A percentile compares a stretch with the other conserved stretches of the same genome.
These are phyloP conservation scores for Fistularia tabacaria DNA, from an alignment of 2,797 vertebrate species.

Conservation along the genomic window DNA sequence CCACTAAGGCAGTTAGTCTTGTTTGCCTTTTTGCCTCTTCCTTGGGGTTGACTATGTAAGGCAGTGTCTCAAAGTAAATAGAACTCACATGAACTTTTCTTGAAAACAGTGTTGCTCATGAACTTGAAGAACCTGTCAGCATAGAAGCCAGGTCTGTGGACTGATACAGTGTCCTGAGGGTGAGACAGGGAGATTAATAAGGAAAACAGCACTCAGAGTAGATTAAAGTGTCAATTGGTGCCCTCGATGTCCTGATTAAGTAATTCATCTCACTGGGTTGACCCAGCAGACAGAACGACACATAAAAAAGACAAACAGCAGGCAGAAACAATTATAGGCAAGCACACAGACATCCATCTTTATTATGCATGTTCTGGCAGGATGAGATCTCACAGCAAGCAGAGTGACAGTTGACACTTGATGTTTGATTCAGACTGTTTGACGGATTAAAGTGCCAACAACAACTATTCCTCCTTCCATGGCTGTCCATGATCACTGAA, in stretches of 20 bases:
- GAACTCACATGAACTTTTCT: slow-evolving; percentile 94
- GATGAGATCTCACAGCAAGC: slow-evolving; percentile 34
- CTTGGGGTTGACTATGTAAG: slow-evolving; percentile 58
- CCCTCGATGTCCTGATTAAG: slow-evolving; percentile 25
- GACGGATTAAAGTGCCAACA: too few relatives aligned
- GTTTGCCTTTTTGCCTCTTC: slow-evolving; percentile 23
- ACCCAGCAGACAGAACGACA: slow-evolving; percentile 21
- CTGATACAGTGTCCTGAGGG: slow-evolving; percentile 92
- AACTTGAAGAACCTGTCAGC: slow-evolving; percentile 97
- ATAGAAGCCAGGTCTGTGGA: slow-evolving; percentile 96
- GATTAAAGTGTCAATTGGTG: slow-evolving; percentile 34
- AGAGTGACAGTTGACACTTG: slow-evolving; percentile 61
- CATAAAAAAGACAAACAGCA: slow-evolving; percentile 9
- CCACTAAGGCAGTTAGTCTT: too few relatives aligned
- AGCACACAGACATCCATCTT: slow-evolving; percentile 31
- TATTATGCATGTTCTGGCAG: slow-evolving; percentile 59
- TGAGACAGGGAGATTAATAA: slow-evolving; percentile 41
- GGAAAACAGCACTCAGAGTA: slow-evolving; percentile 10
- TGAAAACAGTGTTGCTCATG: slow-evolving; percentile 93
- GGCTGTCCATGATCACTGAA: too few relatives aligned
- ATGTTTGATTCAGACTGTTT: slow-evolving; percentile 50
- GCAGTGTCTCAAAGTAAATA: slow-evolving; percentile 20
- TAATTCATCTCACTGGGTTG: slow-evolving; percentile 33
- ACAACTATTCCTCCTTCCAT: too few relatives aligned
- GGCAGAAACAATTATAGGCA: slow-evolving; percentile 14